Conservation (phyloP, 2,888 invertebrate genomes). For the Drosophila acutilabella region DNA sequence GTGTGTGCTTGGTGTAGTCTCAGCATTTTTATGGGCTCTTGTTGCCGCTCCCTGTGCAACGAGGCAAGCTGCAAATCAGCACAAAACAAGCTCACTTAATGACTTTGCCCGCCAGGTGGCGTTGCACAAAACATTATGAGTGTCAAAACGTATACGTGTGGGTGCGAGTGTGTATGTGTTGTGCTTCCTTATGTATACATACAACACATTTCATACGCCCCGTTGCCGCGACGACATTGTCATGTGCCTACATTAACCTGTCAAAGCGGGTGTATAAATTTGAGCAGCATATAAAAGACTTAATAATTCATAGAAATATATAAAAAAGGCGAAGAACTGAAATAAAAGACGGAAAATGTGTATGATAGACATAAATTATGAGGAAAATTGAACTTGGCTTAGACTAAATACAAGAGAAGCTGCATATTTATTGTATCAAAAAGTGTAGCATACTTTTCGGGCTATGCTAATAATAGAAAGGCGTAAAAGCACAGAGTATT, state of each 20-base stretch:
- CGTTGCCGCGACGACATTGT: constrained; percentile 45
- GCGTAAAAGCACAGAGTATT: constrained; percentile 10
- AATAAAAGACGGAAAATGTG: neutral
- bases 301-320: neutral
- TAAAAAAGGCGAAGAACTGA: neutral
- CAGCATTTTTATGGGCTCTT: constrained; percentile 70
- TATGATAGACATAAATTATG: neutral
- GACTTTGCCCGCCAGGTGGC: constrained; percentile 70
- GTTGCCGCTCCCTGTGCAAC: constrained; percentile 20
- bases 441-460: neutral
- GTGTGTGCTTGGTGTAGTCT: constrained; percentile 29
- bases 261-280: constrained; percentile 4
- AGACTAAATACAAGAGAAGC: too few species aligned
- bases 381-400: too few species aligned
- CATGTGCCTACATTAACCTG: constrained; percentile 1
- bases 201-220: constrained; percentile 50
- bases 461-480: neutral
- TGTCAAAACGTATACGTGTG: constrained; percentile 17
- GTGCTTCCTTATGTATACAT: constrained; percentile 40
- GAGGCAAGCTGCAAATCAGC: constrained; percentile 53
- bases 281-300: neutral
- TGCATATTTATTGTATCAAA: neutral
- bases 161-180: constrained; percentile 5
- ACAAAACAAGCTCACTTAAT: constrained; percentile 75
- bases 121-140: constrained; percentile 44